Conservation (phyloP, 2,888 invertebrate genomes). For the Herminia tarsipennalis region DNA sequence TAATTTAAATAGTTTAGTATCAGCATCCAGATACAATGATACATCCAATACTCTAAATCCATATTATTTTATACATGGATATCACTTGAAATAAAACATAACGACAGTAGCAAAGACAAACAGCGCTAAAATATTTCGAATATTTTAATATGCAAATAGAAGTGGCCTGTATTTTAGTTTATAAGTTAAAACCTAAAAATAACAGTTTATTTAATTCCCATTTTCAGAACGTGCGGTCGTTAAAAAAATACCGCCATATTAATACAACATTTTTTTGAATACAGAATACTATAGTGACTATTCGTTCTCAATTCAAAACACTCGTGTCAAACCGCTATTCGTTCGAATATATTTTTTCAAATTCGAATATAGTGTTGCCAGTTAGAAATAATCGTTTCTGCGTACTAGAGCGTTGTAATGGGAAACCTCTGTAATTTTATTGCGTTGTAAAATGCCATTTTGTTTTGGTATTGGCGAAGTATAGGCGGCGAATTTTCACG, state of each 20-base stretch:
- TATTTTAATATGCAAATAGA: background rate
- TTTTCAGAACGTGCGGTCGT: slow-evolving; percentile 17
- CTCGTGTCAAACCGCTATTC: slow-evolving; percentile 36
- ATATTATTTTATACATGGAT: too few relatives aligned
- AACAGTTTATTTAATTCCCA: too few relatives aligned
- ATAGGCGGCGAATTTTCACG: slow-evolving; percentile 15
- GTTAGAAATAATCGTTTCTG: slow-evolving; percentile 37
- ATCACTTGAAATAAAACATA: too few relatives aligned
- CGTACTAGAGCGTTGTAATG: slow-evolving; percentile 23
- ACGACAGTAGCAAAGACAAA: too few relatives aligned
- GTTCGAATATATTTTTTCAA: slow-evolving; percentile 25
- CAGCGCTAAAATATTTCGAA: too few relatives aligned
- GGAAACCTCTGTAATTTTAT: slow-evolving; percentile 35
- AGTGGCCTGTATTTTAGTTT: too few relatives aligned
- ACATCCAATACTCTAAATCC: too few relatives aligned
- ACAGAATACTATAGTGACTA: slow-evolving; percentile 19
- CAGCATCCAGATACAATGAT: too few relatives aligned
- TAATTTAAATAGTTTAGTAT: too few relatives aligned
- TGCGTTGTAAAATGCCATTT: slow-evolving; percentile 32
- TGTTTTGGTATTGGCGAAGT: slow-evolving; percentile 23
- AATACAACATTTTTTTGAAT: slow-evolving; percentile 30
- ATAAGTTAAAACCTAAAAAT: too few relatives aligned
- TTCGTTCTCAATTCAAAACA: slow-evolving; percentile 8
- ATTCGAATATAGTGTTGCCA: slow-evolving; percentile 22
- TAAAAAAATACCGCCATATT: slow-evolving; percentile 25